Base-by-base conservation (phyloP, 2,797 vertebrate species). In the Euthynnus affinis region DNA sequence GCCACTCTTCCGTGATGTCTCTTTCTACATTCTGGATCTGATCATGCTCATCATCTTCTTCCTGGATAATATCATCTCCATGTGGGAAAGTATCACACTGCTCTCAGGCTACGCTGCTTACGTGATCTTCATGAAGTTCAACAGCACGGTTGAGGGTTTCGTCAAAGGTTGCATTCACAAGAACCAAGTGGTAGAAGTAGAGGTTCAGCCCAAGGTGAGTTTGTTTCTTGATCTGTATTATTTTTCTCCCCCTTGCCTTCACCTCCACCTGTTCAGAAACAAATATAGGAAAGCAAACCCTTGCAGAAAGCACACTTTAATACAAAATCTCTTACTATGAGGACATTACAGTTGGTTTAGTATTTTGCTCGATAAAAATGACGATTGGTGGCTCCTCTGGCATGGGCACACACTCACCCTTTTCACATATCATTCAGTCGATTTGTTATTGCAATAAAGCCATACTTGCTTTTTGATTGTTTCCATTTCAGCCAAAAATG, bases 111-210 rank as follows among this genome's bases (percentile, higher is more conserved):
- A 99, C 69, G 95, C 96, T 58, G 73, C 79, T 86, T 99, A 99
- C 48, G 98, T 99, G 84, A 86, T 97, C 89, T 99, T 99, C 94
- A 99, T 99, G 98, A 99, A 99, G 93, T 99, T 93, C 95, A 99
- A 99, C 82, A 87, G 95, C 80, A 95, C 87, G 34, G 93, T 99
- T 3, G 98, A 99, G 94, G 84, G 86, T 78, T 92, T 95, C 66
- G 96, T 96, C 92, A 99, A 99, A 91, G 85, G 91, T 60, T 87
- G 97, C 90, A 88, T 98, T 74, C 96, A 89, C 95, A 96, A 96
- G 91, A 99, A 99, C 94, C 97, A 98, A 90, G 97, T 99, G 87
- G 96, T 99, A 91, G 98, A 99, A 89, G 98, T 97, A 14, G 92
- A 96, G 85, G 91, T 95, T 42, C 97, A 97, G 87, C 96, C 95